Base-by-base conservation (phyloP, 2,113 vertebrate genomes). In the Dunckerocampus dactyliophorus region DNA sequence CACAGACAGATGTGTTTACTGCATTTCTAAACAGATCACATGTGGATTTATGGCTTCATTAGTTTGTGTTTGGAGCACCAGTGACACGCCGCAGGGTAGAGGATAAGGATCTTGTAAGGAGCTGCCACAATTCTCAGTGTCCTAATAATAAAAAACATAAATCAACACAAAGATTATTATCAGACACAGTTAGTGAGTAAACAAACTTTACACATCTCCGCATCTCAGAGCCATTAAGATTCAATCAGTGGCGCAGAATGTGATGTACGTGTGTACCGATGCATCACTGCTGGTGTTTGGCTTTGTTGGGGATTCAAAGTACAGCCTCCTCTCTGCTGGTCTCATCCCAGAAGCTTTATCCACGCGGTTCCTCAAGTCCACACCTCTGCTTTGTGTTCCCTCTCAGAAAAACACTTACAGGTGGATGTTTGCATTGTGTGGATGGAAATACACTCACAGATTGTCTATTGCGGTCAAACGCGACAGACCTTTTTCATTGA, bases 31-130 rank as follows among this genome's bases (percentile, higher is more conserved):
- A 12, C 42, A 24, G 43, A 14, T 59, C 13, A 15, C 4, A 22
- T 3, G 59, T 56, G 28, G 76, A 83, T 80, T 75, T 71, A 75
- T 56, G 20, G 34, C 64, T 73, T 79, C 68, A 69, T 76, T 71
- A 69, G 62, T 71, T 65, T 60, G 31, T 53, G 53, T 65, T 72
- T 67, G 31, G 47, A 57, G 22, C 31, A 21, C 39, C 48, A 53
- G 31, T 68, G 60, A 60, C 56, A 51, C 20, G 49, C 59, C 21
- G 28, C 1, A 0, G 20, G 15, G 15, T 43, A 51, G 43, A 62
- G 28, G 53, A 62, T 56, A 16, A 11, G 19, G 45, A 42, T 69
- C 65, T 59, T 6, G 1, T 17, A n/a, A 60, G 47, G 55, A 63
- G 34, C 65, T 28, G 65, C 52, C 28, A 61, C 37, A 24, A 16